Evolutionary conservation across 2,113 vertebrate genomes (phyloP), one percentile per base, ranked within the genome.

Genomic region (Albula goreensis): DNA sequence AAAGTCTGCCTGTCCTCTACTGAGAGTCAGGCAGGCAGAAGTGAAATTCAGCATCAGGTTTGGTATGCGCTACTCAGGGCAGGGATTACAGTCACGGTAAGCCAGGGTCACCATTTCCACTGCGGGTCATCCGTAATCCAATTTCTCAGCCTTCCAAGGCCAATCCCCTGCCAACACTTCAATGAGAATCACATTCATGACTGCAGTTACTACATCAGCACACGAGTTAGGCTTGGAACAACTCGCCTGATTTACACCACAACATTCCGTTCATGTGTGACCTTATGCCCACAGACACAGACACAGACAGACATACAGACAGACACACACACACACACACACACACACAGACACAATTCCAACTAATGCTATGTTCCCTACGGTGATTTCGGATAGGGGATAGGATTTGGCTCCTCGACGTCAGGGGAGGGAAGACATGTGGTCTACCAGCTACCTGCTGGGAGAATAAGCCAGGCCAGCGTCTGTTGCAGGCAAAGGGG

Each of bases 71-170:
- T 31, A 41, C 5, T 31, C 53, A 51, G 77, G 17, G 70, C 57
- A 52, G 9, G 25, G 31, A 50, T 79, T 60, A 85, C 2, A 41
- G 31, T 49, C 52, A 2, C 8, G 15, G 84, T 85, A 79, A 85
- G 41, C 84, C 77, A 79, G 74, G 84, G 77, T 80, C 31, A 60
- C 74, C 22, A 13, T 19, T 51, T 85, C 51, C 80, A 48, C 25
- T 85, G 50, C 48, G 48, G 51, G 5, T 5, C n/a, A 48, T 4
- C 74, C 51, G 53, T 50, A 85, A 80, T 79, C 53, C 77, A 78
- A 17, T 50, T 80, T 0, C 50, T n/a, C 74, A 82, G 12, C 80
- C 80, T 56, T 56, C 80, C 31, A 13, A 85, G 77, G 52, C 53
- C 51, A 5, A 53, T 57, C 51, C 51, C 84, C 19, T 77, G 51